Percentiles rank a stretch among this genome's conserved stretches.
phyloP scores from a whole-genome alignment of 1,140 invertebrate genomes.

The Doryteuthis pealeii region DNA sequence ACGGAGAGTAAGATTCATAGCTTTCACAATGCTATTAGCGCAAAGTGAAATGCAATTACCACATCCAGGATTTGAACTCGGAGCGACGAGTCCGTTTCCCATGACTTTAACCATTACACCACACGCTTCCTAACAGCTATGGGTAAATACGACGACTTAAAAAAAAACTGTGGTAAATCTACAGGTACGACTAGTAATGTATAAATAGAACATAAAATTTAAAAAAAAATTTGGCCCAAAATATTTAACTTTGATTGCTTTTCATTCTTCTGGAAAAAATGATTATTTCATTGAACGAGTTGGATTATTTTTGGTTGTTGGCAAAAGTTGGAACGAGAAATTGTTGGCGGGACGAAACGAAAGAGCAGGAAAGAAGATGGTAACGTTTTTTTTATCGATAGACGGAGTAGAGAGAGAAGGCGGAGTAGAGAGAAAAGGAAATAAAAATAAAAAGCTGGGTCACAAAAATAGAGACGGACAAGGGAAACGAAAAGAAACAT shows the following conservation, averaged over 20 bases:
- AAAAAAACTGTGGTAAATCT: too few relatives aligned
- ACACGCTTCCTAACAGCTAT: too few relatives aligned
- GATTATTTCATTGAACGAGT: neutral
- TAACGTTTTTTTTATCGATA: slow-evolving; percentile 1
- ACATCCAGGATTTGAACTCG: too few relatives aligned
- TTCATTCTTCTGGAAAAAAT: neutral
- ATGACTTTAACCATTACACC: too few relatives aligned
- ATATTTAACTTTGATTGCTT: neutral
- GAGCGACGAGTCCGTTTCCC: too few relatives aligned
- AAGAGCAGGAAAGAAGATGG: neutral
- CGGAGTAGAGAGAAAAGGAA: neutral
- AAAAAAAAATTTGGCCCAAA: neutral
- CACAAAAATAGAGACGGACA: slow-evolving; percentile 13
- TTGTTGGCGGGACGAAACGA: neutral
- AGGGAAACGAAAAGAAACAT: slow-evolving; percentile 9
- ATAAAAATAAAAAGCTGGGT: slow-evolving; percentile 8
- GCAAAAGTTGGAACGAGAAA: neutral
- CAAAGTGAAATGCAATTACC: too few relatives aligned
- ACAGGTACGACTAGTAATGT: too few relatives aligned
- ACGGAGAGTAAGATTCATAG: too few relatives aligned
- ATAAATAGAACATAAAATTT: neutral
- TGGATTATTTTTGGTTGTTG: neutral
- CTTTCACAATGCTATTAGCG: too few relatives aligned
- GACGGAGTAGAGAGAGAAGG: neutral
- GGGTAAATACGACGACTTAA: too few relatives aligned